Percentiles rank a stretch among this genome's conserved stretches.
Conservation (phyloP, 2,888 invertebrate genomes). For the Nephrotoma flavescens region DNA sequence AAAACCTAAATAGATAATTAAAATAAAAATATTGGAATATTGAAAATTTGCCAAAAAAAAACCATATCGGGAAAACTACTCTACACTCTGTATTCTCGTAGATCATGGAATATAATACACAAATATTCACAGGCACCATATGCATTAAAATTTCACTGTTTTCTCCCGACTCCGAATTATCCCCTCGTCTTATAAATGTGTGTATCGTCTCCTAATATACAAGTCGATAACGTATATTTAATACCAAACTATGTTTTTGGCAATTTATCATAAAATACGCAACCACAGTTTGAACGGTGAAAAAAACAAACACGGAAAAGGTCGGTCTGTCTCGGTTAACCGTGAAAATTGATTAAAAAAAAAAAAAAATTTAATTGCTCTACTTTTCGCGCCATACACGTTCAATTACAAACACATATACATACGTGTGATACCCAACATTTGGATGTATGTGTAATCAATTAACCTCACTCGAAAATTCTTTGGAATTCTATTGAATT, state of each 20-base stretch:
- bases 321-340: too few relatives aligned
- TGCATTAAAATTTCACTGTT: not conserved
- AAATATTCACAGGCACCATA: not conserved
- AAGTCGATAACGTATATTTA: not conserved
- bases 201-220: not conserved
- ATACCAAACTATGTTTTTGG: not conserved
- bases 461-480: not conserved
- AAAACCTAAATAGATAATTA: not conserved
- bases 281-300: too few relatives aligned
- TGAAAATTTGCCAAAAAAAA: not conserved
- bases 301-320: too few relatives aligned
- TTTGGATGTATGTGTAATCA: not conserved
- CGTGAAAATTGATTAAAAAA: too few relatives aligned
- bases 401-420: not conserved
- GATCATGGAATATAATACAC: not conserved
- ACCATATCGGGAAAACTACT: not conserved
- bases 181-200: not conserved
- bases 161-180: not conserved
- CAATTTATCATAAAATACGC: not conserved
- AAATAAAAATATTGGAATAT: not conserved
- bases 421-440: not conserved
- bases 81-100: not conserved
- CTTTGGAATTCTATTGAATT: not conserved
- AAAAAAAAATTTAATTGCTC: too few relatives aligned
- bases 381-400: too few relatives aligned